These are phyloP conservation scores for Pissodes strobi DNA, from an alignment of 1,140 invertebrate species.

Conservation along the genomic window DNA sequence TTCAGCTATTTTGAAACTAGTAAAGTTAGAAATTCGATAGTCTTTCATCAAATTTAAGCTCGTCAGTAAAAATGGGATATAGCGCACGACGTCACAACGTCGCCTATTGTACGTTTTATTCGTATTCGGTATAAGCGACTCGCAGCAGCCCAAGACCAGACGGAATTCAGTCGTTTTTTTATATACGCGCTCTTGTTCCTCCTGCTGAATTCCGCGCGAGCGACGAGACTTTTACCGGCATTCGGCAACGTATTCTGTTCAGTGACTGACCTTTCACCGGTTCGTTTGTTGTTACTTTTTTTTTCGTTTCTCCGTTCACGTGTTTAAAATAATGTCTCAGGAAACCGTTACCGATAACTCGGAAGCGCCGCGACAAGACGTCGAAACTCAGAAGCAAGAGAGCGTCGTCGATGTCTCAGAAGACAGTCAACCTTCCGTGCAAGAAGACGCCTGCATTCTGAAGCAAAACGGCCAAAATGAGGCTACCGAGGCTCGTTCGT, in stretches of 20 bases:
- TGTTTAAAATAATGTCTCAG: not conserved
- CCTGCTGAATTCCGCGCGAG: not conserved
- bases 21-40: no score
- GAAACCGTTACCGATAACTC: slow-evolving; percentile 11
- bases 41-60: no score
- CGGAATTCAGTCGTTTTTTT: slow-evolving; percentile 18
- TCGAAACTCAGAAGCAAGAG: slow-evolving; percentile 1
- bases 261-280: not conserved
- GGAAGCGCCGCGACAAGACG: not conserved
- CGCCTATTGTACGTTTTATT: slow-evolving; percentile 3
- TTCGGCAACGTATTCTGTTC: no score
- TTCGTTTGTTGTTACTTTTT: not conserved
- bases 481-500: not conserved
- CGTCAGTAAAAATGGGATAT: no score
- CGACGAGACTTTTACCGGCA: not conserved
- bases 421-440: slow-evolving; percentile 7
- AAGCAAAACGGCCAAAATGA: not conserved
- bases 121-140: not conserved
- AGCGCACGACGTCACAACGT: no score
- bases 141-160: slow-evolving; percentile 1
- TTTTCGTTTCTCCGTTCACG: not conserved
- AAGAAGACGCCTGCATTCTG: slow-evolving; percentile 12
- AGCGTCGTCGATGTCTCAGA: no score
- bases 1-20: no score
- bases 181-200: not conserved